Conservation (phyloP, 2,888 invertebrate species). For the Bellardia pandia region DNA sequence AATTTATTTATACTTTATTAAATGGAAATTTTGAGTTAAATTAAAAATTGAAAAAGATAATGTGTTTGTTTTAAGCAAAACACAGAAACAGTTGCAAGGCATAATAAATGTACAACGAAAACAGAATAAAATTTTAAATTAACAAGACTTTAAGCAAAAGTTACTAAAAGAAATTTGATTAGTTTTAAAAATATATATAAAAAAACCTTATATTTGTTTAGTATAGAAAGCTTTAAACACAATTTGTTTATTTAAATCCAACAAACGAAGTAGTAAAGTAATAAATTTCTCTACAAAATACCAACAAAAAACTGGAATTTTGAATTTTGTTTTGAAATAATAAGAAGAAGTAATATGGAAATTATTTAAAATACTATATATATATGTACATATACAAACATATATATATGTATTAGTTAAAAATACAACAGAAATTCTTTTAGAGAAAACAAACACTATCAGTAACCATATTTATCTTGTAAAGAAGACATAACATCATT, state of each 20-base stretch:
- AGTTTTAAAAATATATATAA: not conserved
- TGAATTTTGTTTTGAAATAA: not conserved
- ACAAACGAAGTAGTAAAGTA: slow-evolving; percentile 17
- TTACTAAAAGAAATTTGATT: no score
- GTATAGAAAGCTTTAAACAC: not conserved
- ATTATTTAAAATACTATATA: slow-evolving; percentile 62
- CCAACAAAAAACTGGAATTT: slow-evolving; percentile 10
- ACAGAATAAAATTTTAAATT: not conserved
- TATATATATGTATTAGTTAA: not conserved
- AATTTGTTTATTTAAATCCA: not conserved
- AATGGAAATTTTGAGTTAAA: slow-evolving; percentile 70
- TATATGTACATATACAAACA: not conserved
- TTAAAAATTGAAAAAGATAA: slow-evolving; percentile 22
- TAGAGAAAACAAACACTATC: slow-evolving; percentile 80
- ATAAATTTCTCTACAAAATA: slow-evolving; percentile 10
- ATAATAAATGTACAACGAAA: not conserved
- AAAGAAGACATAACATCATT: slow-evolving; percentile 97
- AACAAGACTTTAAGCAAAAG: no score
- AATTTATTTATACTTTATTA: slow-evolving; percentile 75
- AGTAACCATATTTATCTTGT: slow-evolving; percentile 91
- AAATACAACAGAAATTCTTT: slow-evolving; percentile 73
- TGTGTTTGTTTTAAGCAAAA: slow-evolving; percentile 14
- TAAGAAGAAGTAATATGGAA: slow-evolving; percentile 45
- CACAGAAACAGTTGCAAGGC: slow-evolving; percentile 3
- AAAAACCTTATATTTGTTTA: slow-evolving; percentile 4